These are phyloP conservation scores for Sakesphorus luctuosus DNA, from an alignment of 2,113 vertebrate species.

Conservation along the genomic window DNA sequence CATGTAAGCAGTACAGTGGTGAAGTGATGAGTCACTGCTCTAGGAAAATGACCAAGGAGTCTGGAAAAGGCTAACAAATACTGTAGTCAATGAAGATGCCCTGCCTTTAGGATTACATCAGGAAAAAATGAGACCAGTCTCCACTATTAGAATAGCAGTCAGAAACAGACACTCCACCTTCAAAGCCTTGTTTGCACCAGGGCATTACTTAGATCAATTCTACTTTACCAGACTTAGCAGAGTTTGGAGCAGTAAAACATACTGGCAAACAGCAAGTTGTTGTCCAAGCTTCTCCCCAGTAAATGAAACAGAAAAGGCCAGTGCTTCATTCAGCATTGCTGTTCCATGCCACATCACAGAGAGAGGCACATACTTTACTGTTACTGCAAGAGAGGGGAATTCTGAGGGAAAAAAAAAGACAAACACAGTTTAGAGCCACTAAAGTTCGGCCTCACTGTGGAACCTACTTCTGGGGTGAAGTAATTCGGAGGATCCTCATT, in stretches of 20 bases:
- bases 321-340: background rate
- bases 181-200: background rate
- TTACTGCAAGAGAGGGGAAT: background rate
- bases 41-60: slow-evolving; percentile 20
- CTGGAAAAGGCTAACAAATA: slow-evolving; percentile 17
- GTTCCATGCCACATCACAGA: fast-evolving
- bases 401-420: background rate
- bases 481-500: background rate
- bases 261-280: background rate
- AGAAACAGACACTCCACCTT: background rate
- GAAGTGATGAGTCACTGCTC: slow-evolving; percentile 18
- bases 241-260: background rate
- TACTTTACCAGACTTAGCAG: background rate
- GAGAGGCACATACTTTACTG: background rate
- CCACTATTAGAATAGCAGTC: background rate
- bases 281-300: background rate
- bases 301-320: background rate
- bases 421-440: background rate
- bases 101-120: background rate
- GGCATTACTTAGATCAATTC: background rate
- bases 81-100: background rate
- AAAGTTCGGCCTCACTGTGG: background rate
- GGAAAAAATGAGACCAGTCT: background rate
- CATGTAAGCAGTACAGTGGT: background rate
- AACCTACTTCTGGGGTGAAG: background rate